A percentile compares a stretch with the other conserved stretches of the same genome.
phyloP scores from a whole-genome alignment of 1,140 invertebrate species.

The Achatina immaculata region DNA sequence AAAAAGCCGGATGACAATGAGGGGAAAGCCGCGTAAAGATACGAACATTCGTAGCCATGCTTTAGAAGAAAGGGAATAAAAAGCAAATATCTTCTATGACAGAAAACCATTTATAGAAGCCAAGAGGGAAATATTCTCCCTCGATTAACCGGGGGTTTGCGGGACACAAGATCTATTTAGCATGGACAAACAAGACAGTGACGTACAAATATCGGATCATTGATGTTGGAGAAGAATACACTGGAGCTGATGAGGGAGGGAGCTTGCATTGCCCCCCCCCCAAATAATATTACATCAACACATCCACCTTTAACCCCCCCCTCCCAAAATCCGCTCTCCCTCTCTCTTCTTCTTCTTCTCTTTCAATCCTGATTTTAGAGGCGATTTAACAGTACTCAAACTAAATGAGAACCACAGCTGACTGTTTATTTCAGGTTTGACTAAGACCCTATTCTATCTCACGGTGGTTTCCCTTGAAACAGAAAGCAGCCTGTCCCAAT shows the following conservation, averaged over 20 bases:
- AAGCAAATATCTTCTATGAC: background rate
- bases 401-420: too few species aligned
- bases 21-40: background rate
- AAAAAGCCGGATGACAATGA: constrained; percentile 3
- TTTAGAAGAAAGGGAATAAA: background rate
- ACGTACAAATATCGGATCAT: background rate
- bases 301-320: too few species aligned
- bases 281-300: too few species aligned
- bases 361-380: background rate
- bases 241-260: too few species aligned
- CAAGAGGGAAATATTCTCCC: background rate
- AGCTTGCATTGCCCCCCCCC: too few species aligned
- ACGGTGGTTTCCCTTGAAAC: too few species aligned
- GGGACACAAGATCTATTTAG: background rate
- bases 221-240: too few species aligned
- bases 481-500: too few species aligned
- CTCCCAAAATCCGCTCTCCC: too few species aligned
- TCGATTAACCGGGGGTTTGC: constrained; percentile 9
- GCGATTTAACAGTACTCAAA: too few species aligned
- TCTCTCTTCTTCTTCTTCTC: constrained; percentile 10
- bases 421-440: too few species aligned
- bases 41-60: background rate
- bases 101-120: background rate
- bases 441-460: too few species aligned
- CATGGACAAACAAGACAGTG: background rate